Conservation (phyloP, 2,113 vertebrate species). For the Dermatemys mawii region DNA sequence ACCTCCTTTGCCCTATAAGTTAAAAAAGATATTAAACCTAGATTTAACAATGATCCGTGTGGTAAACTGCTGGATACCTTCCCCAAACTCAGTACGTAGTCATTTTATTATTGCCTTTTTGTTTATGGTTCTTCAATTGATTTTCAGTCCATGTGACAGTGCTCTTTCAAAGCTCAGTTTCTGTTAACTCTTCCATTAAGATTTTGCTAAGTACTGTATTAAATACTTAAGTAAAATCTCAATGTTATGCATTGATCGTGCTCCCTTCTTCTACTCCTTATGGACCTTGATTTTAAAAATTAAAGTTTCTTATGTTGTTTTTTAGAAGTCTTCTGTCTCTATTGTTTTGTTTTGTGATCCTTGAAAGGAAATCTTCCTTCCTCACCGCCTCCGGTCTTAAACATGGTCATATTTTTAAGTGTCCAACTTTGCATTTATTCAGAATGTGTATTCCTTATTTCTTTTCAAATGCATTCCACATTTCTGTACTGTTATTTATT, state of each 20-base stretch:
- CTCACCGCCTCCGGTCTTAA: too few species aligned
- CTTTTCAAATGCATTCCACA: neutral
- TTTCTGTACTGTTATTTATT: neutral
- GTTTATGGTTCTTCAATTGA: neutral
- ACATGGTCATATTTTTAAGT: neutral
- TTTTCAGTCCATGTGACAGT: neutral
- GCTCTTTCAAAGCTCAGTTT: neutral
- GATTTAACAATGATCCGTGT: neutral
- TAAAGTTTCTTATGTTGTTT: neutral
- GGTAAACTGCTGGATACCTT: neutral
- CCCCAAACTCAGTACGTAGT: neutral
- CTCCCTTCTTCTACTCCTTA: neutral
- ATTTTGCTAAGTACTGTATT: neutral
- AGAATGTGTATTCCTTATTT: neutral
- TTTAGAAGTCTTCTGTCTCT: too few species aligned
- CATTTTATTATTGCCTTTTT: neutral
- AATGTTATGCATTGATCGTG: neutral
- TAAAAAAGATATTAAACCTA: conserved; percentile 49
- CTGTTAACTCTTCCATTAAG: conserved; percentile 26
- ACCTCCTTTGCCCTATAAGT: neutral
- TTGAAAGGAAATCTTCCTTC: neutral
- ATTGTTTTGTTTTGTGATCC: neutral
- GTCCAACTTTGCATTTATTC: neutral
- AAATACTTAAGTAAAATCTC: neutral
- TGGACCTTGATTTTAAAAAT: neutral